Conservation (phyloP, 37 sponge, comb jelly and placozoan genomes). For the Geodia barretti region DNA sequence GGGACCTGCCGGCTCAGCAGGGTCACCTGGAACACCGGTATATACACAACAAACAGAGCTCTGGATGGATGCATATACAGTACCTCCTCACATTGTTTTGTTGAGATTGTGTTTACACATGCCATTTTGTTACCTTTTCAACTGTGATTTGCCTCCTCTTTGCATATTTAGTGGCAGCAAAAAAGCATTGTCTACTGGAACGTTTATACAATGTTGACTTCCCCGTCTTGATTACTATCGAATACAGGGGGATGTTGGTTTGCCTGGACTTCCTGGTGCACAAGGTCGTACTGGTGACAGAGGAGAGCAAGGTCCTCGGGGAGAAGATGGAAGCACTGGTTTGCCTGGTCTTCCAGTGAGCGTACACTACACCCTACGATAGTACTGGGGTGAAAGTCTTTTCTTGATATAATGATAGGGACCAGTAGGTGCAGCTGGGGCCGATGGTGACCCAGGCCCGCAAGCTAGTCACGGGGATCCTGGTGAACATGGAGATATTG, state of each 20-base stretch:
- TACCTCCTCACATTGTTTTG: no score
- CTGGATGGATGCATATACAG: no score
- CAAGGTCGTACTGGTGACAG: conserved; percentile 40
- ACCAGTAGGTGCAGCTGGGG: conserved; percentile 44
- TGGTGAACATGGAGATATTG: conserved; percentile 65
- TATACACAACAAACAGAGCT: background rate
- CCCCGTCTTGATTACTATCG: no score
- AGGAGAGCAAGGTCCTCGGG: conserved; percentile 47
- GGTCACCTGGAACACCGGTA: conserved; percentile 32
- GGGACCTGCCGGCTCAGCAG: conserved; percentile 44
- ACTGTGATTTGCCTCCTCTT: no score
- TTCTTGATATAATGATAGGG: conserved; percentile 37
- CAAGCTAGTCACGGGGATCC: conserved; percentile 50
- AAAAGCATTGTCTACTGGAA: no score
- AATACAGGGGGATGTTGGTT: conserved; percentile 20
- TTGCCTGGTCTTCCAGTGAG: conserved; percentile 58
- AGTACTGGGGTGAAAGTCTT: background rate
- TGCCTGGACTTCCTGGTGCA: conserved; percentile 53
- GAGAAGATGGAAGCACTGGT: conserved; percentile 73
- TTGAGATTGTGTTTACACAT: no score
- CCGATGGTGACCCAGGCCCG: conserved; percentile 57
- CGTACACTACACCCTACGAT: background rate
- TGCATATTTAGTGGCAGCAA: no score
- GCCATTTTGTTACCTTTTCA: no score
- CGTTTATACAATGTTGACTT: background rate